phyloP scores from a whole-genome alignment of 2,888 invertebrate species.

The Diarsia brunnea region DNA sequence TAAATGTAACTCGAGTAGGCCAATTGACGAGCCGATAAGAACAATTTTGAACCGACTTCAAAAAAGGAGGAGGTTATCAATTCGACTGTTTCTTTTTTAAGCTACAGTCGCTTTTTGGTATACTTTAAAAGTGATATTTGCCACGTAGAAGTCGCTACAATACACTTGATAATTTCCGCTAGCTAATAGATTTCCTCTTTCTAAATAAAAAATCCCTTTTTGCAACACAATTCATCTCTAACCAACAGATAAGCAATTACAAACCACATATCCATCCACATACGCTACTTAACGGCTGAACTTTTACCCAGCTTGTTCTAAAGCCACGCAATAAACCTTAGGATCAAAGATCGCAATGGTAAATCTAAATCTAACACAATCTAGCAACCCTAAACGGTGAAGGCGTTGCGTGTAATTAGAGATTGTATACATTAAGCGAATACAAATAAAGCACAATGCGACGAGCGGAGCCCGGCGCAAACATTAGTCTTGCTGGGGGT shows the following conservation, averaged over 20 bases:
- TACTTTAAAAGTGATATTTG: neutral
- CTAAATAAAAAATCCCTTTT: neutral
- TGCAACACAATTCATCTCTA: neutral
- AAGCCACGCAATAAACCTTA: constrained; percentile 47
- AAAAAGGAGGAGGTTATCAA: too few species aligned
- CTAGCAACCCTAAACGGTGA: constrained; percentile 80
- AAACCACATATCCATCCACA: constrained; percentile 7
- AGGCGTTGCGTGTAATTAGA: constrained; percentile 90
- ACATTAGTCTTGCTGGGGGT: constrained; percentile 88
- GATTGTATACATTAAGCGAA: constrained; percentile 90
- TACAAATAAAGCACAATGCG: constrained; percentile 90
- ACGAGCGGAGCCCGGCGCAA: constrained; percentile 82
- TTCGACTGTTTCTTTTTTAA: too few species aligned
- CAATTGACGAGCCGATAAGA: neutral
- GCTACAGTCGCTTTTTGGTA: too few species aligned
- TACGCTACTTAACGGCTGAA: constrained; percentile 9
- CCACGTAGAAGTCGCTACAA: neutral
- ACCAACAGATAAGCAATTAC: constrained; percentile 2
- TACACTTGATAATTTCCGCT: neutral
- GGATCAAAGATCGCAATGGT: constrained; percentile 58
- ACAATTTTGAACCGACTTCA: neutral
- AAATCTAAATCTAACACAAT: constrained; percentile 59
- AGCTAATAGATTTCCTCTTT: too few species aligned
- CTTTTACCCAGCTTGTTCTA: constrained; percentile 29
- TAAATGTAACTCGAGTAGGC: neutral